phyloP scores from a whole-genome alignment of 2,113 vertebrate genomes.

The Apus apus region DNA sequence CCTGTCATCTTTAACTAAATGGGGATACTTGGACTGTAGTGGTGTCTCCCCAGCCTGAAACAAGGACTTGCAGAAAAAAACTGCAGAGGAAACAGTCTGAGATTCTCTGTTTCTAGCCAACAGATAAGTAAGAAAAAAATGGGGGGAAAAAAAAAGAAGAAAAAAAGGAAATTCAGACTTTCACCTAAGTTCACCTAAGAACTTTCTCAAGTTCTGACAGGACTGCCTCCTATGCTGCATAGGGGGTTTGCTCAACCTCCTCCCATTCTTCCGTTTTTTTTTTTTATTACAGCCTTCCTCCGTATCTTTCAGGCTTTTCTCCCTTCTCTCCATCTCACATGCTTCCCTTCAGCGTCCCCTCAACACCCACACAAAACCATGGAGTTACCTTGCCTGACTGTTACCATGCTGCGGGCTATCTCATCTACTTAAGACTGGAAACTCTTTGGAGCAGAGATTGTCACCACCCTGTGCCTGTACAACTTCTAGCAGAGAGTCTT shows the following conservation, averaged over 20 bases:
- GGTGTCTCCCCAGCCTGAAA: not conserved
- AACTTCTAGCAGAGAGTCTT: not conserved
- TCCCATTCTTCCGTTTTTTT: not conserved
- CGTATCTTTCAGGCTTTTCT: constrained; percentile 26
- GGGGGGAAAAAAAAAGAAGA: not conserved
- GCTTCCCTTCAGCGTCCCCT: constrained; percentile 2
- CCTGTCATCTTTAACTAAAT: not conserved
- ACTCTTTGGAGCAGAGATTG: not conserved
- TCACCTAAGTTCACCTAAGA: not conserved
- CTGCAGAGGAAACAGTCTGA: not conserved
- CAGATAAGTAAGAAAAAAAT: not conserved
- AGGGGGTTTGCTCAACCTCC: not conserved
- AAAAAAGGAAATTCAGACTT: not conserved
- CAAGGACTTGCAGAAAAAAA: not conserved
- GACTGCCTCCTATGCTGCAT: not conserved
- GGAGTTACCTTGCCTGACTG: not conserved
- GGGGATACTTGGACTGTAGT: not conserved
- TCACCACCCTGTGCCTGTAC: not conserved
- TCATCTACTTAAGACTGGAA: not conserved
- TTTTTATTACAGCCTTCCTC: not conserved
- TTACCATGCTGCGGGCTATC: constrained; percentile 8
- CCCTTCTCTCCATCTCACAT: not conserved
- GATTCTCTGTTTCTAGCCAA: not conserved
- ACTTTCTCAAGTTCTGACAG: not conserved
- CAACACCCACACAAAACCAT: not conserved